These are phyloP conservation scores for Macropus fuliginosus DNA, from an alignment of 2,797 vertebrate species.

Conservation along the genomic window DNA sequence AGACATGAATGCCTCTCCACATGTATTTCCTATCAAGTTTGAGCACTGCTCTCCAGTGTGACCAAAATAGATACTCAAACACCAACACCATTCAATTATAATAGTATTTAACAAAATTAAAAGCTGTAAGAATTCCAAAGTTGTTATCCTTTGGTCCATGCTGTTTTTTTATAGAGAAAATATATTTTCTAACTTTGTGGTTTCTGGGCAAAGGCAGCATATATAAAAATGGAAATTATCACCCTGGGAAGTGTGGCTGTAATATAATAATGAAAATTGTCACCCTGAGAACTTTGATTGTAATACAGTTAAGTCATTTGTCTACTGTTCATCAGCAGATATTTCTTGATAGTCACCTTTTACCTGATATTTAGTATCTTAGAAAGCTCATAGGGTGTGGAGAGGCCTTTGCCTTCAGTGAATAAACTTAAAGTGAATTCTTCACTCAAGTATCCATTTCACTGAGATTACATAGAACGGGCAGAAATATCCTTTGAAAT, in stretches of 20 bases:
- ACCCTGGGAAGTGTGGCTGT: neutral
- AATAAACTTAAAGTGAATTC: neutral
- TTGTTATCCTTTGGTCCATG: neutral
- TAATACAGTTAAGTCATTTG: no score
- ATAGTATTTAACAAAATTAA: neutral
- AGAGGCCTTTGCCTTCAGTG: neutral
- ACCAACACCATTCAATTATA: neutral
- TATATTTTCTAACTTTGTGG: neutral
- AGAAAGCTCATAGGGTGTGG: neutral
- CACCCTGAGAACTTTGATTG: neutral
- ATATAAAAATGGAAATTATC: neutral
- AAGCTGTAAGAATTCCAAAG: neutral
- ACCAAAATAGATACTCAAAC: neutral
- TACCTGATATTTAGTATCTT: accelerated
- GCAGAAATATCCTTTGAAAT: neutral
- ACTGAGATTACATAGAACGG: neutral
- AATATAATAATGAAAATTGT: neutral
- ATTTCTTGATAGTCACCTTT: neutral
- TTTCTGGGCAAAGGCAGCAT: neutral
- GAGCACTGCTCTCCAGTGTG: neutral
- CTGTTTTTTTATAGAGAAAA: neutral
- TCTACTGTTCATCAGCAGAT: neutral
- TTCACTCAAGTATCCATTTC: neutral
- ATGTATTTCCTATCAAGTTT: neutral
- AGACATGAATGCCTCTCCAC: neutral